phyloP scores from a whole-genome alignment of 2,797 vertebrate species.

The Morelia viridis region DNA sequence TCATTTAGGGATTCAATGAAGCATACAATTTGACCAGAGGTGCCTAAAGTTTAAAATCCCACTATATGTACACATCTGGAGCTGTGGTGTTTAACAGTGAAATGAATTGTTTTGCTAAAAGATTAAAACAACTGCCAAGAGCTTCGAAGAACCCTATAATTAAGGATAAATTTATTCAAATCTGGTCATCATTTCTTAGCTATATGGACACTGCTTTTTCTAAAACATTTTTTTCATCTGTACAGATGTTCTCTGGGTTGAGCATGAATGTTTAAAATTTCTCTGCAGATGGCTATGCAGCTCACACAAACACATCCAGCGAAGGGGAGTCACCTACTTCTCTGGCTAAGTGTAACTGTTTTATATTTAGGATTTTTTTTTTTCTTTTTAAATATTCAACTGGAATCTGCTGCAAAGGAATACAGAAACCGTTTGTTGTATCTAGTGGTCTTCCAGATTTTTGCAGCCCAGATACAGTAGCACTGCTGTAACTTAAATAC shows the following conservation, averaged over 20 bases:
- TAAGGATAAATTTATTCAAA: neutral
- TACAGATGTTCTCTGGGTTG: neutral
- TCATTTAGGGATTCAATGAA: neutral
- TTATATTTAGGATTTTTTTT: neutral
- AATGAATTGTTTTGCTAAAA: neutral
- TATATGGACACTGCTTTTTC: neutral
- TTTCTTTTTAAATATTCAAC: neutral
- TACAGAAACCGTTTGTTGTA: neutral
- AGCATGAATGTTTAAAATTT: neutral
- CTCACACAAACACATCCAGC: neutral
- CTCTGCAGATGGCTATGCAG: neutral
- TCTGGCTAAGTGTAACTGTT: neutral
- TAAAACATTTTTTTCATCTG: neutral
- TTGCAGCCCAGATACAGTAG: neutral
- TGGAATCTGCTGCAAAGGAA: neutral
- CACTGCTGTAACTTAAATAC: neutral
- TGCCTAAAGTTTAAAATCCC: neutral
- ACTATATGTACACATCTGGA: neutral
- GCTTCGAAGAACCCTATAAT: neutral
- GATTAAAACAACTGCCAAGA: neutral
- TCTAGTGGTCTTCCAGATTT: neutral
- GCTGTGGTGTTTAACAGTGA: neutral
- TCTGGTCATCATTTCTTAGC: neutral
- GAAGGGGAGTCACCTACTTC: neutral
- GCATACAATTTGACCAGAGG: neutral